Base-by-base conservation (phyloP, 2,797 vertebrate species). In the Anabacerthia variegaticeps region DNA sequence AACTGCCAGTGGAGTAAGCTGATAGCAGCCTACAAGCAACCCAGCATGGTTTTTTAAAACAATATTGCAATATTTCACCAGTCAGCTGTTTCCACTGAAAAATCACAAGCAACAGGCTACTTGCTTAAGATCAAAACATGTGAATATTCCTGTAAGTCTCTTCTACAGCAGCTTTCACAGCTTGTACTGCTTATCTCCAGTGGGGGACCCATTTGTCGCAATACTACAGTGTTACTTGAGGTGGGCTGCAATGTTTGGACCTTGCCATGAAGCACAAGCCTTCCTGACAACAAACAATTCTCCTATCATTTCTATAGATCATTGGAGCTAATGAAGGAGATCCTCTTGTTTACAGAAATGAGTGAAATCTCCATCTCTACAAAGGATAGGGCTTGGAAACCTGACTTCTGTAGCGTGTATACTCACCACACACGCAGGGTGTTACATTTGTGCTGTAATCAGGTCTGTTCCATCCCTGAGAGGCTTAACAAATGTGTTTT, bases 1-100 rank as follows among this genome's bases (percentile, higher is more conserved):
- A 92, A 59, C 71, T 89, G 74, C 61, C 78, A 59, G 48, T 10
- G 24, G 13, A 83, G 48, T 17, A 49, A 92, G 21, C 58, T 51
- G 46, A 67, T 26, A 68, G 68, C 49, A 55, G 48, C 15, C 55
- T 75, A 62, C 66, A 69, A 84, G 54, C 48, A 58, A 52, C n/a
- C n/a, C 75, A 74, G 54, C n/a, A 11, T 1, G 14, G 0, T 1
- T 73, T 68, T 75, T 71, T 16, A n/a, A 75, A 89, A 73, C 26
- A 52, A 2, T 48, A 69, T 36, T 69, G 55, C 32, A 73, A 12
- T 75, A 72, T 48, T 94, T 89, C 72, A 73, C n/a, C 81, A 56
- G 55, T 74, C 65, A 78, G 46, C 54, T 85, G 37, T 75, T 92
- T 59, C 49, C 54, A 78, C 49, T n/a, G 72, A 91, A 91, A 94